phyloP scores from a whole-genome alignment of 2,888 invertebrate species.

The Plagiodera versicolora region DNA sequence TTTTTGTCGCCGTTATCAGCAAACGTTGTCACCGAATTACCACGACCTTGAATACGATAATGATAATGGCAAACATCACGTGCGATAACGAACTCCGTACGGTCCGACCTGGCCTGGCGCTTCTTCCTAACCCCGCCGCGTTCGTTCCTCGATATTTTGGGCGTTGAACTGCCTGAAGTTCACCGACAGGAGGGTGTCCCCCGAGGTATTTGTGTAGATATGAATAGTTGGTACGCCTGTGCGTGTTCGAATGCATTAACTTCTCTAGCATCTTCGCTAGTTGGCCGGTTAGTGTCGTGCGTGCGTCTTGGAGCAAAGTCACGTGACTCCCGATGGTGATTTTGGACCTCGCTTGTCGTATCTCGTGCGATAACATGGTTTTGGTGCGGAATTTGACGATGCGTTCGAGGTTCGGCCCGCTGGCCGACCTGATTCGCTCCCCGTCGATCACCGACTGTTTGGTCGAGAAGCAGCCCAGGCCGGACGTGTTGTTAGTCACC shows the following conservation, averaged over 20 bases:
- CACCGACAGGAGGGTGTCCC: constrained; percentile 29
- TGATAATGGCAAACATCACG: not conserved
- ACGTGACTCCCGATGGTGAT: constrained; percentile 22
- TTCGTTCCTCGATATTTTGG: constrained; percentile 34
- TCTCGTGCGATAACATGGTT: constrained; percentile 37
- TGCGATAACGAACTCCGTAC: constrained; percentile 9
- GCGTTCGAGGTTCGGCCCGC: constrained; percentile 22
- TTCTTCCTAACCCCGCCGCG: constrained; percentile 5
- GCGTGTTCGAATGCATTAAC: too few species aligned
- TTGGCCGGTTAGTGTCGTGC: not conserved
- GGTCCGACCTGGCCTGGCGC: constrained; percentile 10
- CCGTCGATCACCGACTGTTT: constrained; percentile 52
- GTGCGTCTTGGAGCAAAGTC: not conserved
- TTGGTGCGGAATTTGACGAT: constrained; percentile 30
- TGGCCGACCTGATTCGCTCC: constrained; percentile 28
- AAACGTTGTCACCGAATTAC: too few species aligned
- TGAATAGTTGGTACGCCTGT: constrained; percentile 31
- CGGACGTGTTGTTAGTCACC: constrained; percentile 44
- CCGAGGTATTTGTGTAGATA: constrained; percentile 43
- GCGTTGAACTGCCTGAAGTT: constrained; percentile 36
- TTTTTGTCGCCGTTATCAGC: too few species aligned
- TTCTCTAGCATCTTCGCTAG: not conserved
- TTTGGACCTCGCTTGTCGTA: constrained; percentile 21
- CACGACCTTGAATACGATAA: too few species aligned
- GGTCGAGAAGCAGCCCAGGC: constrained; percentile 35